phyloP scores from a whole-genome alignment of 1,140 invertebrate species.

The Latrodectus geometricus region DNA sequence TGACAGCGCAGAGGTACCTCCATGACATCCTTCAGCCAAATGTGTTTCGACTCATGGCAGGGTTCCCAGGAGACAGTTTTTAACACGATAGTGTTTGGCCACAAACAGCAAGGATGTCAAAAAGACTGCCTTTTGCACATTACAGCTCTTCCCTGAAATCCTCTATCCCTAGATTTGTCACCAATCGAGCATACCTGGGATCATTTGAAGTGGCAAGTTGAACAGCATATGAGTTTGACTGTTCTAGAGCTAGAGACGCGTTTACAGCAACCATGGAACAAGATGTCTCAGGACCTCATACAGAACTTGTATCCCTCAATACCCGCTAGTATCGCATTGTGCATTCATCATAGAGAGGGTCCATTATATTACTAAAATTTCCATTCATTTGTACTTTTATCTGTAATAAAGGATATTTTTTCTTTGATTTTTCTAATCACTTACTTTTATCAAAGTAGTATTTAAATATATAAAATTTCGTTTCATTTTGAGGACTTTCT shows the following conservation, averaged over 20 bases:
- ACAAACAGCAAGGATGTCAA: no score
- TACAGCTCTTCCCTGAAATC: not conserved
- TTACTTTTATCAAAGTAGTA: not conserved
- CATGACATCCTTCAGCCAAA: no score
- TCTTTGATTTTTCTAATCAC: not conserved
- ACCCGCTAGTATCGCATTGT: not conserved
- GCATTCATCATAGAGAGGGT: not conserved
- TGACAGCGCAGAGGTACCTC: no score
- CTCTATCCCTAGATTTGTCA: not conserved
- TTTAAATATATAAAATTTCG: not conserved
- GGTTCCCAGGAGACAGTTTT: not conserved
- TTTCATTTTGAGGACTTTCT: not conserved
- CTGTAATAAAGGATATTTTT: not conserved
- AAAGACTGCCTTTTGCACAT: not conserved
- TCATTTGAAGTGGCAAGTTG: not conserved
- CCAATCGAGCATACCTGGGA: not conserved
- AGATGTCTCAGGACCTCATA: not conserved
- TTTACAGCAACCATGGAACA: not conserved
- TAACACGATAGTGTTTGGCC: no score
- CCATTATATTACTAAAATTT: not conserved
- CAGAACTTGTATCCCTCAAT: not conserved
- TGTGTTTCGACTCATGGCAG: not conserved
- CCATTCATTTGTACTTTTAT: not conserved
- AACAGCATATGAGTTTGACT: not conserved
- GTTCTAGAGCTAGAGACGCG: not conserved